Evolutionary conservation across 2,113 vertebrate genomes (phyloP).

Genomic region (Epinephelus moara): DNA sequence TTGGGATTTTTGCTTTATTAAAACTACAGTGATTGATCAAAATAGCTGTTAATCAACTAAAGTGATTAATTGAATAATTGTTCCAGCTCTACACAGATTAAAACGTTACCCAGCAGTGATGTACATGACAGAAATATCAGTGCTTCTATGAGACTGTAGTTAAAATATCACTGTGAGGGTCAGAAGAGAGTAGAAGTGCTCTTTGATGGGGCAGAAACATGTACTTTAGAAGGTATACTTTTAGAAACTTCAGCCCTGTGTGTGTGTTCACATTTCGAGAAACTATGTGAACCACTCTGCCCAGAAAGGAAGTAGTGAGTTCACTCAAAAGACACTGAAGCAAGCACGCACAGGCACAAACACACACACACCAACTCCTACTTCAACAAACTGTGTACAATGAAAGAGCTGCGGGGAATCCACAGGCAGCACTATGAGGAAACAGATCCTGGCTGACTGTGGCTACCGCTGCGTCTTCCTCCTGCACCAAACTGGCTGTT

Average conservation of each 20-base stretch:
- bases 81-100: neutral
- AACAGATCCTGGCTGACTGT: conserved; percentile 27
- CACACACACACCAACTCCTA: conserved; percentile 10
- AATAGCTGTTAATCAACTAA: neutral
- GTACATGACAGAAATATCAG: neutral
- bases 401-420: conserved; percentile 17
- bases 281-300: conserved; percentile 44
- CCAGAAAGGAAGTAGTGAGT: conserved; percentile 33
- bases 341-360: conserved; percentile 14
- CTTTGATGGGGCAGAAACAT: neutral
- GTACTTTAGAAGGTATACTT: conserved; percentile 2
- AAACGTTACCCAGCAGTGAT: neutral
- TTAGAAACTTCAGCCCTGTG: conserved; percentile 15
- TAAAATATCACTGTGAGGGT: neutral
- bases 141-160: neutral
- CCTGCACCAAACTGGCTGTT: neutral
- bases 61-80: neutral
- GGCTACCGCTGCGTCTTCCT: neutral
- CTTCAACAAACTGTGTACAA: conserved; percentile 32
- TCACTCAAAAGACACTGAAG: conserved; percentile 16
- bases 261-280: conserved; percentile 21
- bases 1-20: neutral
- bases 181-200: neutral
- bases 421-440: conserved; percentile 55
- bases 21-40: neutral